These are phyloP conservation scores for Nemurella pictetii DNA, from an alignment of 2,888 invertebrate genomes.

Conservation along the genomic window DNA sequence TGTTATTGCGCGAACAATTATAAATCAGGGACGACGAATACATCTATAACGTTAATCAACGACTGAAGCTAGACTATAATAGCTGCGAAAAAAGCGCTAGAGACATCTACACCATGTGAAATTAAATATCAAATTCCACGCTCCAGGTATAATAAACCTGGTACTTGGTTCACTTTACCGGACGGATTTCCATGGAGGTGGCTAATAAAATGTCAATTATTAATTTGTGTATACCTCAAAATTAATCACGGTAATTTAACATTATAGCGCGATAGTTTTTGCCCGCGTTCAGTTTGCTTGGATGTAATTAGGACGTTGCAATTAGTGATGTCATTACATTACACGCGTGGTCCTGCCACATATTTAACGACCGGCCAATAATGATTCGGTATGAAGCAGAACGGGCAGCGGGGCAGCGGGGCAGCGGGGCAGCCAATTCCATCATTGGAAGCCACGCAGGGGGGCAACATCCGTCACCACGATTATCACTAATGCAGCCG, in stretches of 20 bases:
- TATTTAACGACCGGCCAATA: background rate
- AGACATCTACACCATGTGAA: background rate
- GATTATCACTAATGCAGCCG: no score
- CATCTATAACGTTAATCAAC: background rate
- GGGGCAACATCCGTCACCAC: background rate
- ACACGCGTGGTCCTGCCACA: background rate
- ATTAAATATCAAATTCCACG: background rate
- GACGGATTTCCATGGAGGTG: background rate
- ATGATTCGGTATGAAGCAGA: background rate
- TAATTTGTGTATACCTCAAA: background rate
- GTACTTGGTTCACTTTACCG: background rate
- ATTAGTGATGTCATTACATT: background rate
- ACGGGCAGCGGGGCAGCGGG: background rate
- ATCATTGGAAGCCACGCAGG: background rate
- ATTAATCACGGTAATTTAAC: background rate
- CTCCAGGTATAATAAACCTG: background rate
- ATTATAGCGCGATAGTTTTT: background rate
- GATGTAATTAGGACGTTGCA: background rate
- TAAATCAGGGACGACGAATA: background rate
- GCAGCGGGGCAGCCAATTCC: background rate
- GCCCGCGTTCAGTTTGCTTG: background rate
- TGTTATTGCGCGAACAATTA: background rate
- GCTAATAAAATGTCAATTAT: background rate
- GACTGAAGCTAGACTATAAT: background rate
- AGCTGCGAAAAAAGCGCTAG: background rate